Evolutionary conservation across 92 coral and sea anemone genomes (phyloP).

Genomic region (Muricea muricata): DNA sequence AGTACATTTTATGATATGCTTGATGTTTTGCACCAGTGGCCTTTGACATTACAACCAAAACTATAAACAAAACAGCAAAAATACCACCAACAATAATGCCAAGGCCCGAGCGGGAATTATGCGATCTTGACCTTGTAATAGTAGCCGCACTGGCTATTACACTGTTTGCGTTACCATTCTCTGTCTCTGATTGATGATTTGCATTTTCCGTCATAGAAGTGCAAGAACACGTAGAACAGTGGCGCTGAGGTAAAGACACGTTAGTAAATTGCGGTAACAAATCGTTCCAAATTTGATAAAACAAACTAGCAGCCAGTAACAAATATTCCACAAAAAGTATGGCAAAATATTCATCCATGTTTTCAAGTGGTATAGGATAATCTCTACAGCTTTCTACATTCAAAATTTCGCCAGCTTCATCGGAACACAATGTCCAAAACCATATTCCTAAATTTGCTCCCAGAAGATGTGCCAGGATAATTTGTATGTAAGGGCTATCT

Average conservation of each 20-base stretch:
- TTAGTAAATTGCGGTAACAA: neutral
- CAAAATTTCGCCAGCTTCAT: neutral
- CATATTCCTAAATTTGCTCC: constrained; percentile 19
- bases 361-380: neutral
- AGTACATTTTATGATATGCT: neutral
- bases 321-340: constrained; percentile 13
- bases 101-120: neutral
- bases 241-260: neutral
- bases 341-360: neutral
- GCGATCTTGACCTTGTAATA: neutral
- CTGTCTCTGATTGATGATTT: neutral
- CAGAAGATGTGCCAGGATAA: constrained; percentile 18
- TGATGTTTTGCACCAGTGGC: neutral
- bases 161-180: neutral
- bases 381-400: neutral
- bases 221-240: neutral
- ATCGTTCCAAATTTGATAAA: neutral
- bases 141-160: too few relatives aligned
- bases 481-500: neutral
- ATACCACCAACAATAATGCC: neutral
- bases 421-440: constrained; percentile 7
- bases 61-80: neutral
- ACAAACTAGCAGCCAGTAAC: constrained; percentile 22
- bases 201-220: too few relatives aligned
- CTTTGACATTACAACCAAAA: neutral